Base-by-base conservation (phyloP, 2,113 vertebrate genomes). In the Tragelaphus scriptus region DNA sequence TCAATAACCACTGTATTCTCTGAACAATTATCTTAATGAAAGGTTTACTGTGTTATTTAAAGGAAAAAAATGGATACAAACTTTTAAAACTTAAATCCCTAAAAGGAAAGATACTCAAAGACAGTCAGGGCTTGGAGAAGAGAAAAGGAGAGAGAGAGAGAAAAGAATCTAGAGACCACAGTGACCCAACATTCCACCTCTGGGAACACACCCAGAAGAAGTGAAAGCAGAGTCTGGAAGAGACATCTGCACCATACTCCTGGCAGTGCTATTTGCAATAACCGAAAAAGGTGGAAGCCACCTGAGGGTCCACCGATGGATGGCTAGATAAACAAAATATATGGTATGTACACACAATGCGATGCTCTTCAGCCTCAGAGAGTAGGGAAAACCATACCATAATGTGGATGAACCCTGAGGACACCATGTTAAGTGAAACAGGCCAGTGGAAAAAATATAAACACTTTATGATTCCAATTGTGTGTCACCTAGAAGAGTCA, bases 1-100 rank as follows among this genome's bases (percentile, higher is more conserved):
- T 86, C 79, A 63, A 28, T 44, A 92, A 80, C 26, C 28, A 36
- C 28, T 32, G 44, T 71, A 7, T 32, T 82, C 79, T 92, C 84
- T 80, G 15, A 86, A 40, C 47, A 63, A 49, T 28, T 44, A 47
- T 88, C 92, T 68, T 95, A 80, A 94, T 71, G 59, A 88, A 95
- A 55, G 23, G 17, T 61, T 71, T 81, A 65, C 71, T 63, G 12
- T 53, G 53, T 44, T 63, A 85, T 55, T 95, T 91, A 95, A 79
- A 92, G 36, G 49, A 30, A 87, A 91, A 12, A 95, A 82, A 53
- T 30, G n/a, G 7, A 77, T 94, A 28, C 49, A 32, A 96, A 86
- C 9, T 82, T 94, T 89, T 26, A 80, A 94, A 96, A 91, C 25
- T 80, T 81, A 75, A 86, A 90, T 55, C 47, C 85, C 65, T 95